phyloP scores from a whole-genome alignment of 2,888 invertebrate genomes.

The Mimumesa dahlbomi region DNA sequence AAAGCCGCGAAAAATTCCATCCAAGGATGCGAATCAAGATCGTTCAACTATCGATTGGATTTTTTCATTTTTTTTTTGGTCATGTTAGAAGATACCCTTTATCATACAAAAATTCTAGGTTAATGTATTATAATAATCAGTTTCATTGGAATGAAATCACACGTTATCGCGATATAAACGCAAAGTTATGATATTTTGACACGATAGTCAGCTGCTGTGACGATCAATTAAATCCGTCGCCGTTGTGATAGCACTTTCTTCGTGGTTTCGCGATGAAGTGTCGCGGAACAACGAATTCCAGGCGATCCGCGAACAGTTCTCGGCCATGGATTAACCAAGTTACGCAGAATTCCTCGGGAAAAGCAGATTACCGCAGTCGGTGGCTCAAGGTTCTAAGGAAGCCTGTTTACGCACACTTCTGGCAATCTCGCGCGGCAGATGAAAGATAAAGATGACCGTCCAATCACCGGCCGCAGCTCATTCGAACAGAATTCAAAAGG shows the following conservation, averaged over 20 bases:
- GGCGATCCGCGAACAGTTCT: constrained; percentile 37
- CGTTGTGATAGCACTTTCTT: not conserved
- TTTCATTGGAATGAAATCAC: too few species aligned
- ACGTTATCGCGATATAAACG: too few species aligned
- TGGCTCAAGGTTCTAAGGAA: constrained; percentile 51
- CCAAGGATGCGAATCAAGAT: constrained; percentile 60
- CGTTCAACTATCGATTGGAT: not conserved
- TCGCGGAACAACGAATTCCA: constrained; percentile 47
- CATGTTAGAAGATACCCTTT: too few species aligned
- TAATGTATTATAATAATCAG: too few species aligned
- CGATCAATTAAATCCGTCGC: not conserved
- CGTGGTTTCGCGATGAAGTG: constrained; percentile 13
- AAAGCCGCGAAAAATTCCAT: constrained; percentile 70
- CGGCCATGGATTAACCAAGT: constrained; percentile 48
- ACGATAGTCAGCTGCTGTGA: not conserved
- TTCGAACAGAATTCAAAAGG: constrained; percentile 32
- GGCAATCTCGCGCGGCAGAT: constrained; percentile 47
- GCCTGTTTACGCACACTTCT: constrained; percentile 51
- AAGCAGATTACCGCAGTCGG: constrained; percentile 34
- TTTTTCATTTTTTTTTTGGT: too few species aligned
- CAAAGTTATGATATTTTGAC: too few species aligned
- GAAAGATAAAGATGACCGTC: constrained; percentile 48
- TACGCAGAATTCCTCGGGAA: constrained; percentile 53
- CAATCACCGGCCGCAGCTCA: constrained; percentile 30
- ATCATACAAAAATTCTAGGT: too few species aligned